These are phyloP conservation scores for Penaeus monodon DNA, from an alignment of 2,888 invertebrate genomes.

Conservation along the genomic window DNA sequence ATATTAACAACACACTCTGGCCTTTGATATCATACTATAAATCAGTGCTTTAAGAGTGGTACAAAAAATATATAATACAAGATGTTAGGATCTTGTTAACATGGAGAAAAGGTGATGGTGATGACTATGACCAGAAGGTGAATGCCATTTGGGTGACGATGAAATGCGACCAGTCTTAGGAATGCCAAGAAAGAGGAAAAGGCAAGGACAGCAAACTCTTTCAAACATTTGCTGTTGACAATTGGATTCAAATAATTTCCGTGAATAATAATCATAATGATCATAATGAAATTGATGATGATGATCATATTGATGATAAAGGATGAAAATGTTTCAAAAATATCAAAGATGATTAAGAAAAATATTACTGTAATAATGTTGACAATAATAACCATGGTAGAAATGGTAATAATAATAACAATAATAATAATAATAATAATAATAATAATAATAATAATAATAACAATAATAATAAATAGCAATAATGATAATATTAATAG, in stretches of 20 bases:
- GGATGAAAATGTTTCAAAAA: too few relatives aligned
- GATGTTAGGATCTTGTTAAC: slow-evolving; percentile 39
- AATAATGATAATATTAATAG: neutral
- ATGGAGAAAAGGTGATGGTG: slow-evolving; percentile 45
- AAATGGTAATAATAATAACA: too few relatives aligned
- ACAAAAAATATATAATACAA: slow-evolving; percentile 60
- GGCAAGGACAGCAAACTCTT: neutral
- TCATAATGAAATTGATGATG: too few relatives aligned
- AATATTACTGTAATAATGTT: too few relatives aligned
- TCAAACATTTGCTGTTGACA: neutral
- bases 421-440: too few relatives aligned
- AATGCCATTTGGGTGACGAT: slow-evolving; percentile 40
- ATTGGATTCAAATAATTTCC: neutral
- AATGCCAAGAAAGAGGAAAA: slow-evolving; percentile 23
- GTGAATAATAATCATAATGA: too few relatives aligned
- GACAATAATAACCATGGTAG: too few relatives aligned
- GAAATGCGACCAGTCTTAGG: slow-evolving; percentile 23
- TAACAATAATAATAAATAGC: too few relatives aligned
- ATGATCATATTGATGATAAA: too few relatives aligned
- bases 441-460: neutral
- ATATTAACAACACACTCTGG: slow-evolving; percentile 58
- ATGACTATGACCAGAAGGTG: slow-evolving; percentile 45
- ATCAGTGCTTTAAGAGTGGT: slow-evolving; percentile 60
- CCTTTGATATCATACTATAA: slow-evolving; percentile 60
- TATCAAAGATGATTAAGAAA: too few relatives aligned